Conservation (phyloP, 1,140 invertebrate genomes). For the Pemphigus obesinymphae region DNA sequence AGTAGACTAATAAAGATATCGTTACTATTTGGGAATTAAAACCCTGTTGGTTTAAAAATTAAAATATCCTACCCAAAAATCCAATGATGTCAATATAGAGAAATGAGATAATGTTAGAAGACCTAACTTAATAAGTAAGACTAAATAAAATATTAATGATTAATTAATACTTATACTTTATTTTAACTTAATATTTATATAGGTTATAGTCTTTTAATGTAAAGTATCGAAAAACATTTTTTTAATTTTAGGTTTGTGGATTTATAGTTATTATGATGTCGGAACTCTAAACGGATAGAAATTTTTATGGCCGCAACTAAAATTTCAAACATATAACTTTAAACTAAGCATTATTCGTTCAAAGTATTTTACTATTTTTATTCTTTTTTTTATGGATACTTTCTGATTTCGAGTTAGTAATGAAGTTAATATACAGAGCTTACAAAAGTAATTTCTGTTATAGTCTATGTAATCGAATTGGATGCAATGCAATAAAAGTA, state of each 20-base stretch:
- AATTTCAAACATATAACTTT: not conserved
- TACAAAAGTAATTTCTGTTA: not conserved
- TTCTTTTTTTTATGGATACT: not conserved
- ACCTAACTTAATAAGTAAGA: no score
- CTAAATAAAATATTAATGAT: no score
- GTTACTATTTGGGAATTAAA: no score
- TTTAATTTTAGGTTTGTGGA: not conserved
- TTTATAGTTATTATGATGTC: not conserved
- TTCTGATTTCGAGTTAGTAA: not conserved
- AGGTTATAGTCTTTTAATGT: not conserved
- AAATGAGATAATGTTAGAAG: no score
- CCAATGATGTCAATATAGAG: no score
- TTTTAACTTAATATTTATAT: not conserved
- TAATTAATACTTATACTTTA: no score
- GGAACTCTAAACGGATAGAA: not conserved
- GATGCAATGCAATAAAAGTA: not conserved
- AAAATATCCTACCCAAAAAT: no score
- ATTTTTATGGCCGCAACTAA: not conserved
- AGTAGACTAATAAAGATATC: no score
- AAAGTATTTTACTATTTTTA: not conserved
- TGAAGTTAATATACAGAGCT: not conserved
- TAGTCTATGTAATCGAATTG: not conserved
- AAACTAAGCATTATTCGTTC: not conserved
- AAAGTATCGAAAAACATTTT: not conserved
- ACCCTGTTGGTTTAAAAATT: no score